Conservation (phyloP, 2,113 vertebrate genomes). For the Gymnocephalus cernua region DNA sequence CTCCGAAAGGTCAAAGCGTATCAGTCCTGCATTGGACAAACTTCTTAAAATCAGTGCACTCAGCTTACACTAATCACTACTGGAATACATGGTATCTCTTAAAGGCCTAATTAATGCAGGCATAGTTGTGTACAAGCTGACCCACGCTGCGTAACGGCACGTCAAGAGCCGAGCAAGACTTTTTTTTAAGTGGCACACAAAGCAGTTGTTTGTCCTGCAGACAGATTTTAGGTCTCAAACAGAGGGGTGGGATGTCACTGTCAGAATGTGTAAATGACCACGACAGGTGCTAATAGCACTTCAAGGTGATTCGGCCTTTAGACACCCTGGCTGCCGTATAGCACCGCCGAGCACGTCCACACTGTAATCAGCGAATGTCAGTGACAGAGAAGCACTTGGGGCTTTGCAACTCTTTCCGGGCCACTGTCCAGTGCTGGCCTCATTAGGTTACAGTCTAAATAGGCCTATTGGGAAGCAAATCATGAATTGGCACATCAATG, state of each 20-base stretch:
- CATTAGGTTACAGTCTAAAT: slow-evolving; percentile 20
- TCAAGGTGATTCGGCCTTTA: slow-evolving; percentile 72
- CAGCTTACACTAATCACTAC: neutral
- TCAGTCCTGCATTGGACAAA: slow-evolving; percentile 13
- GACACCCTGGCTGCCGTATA: slow-evolving; percentile 45
- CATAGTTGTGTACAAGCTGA: slow-evolving; percentile 35
- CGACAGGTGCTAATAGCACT: slow-evolving; percentile 71
- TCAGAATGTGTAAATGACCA: slow-evolving; percentile 61
- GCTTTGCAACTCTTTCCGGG: slow-evolving; percentile 51
- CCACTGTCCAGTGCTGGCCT: slow-evolving; percentile 29
- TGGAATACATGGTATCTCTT: neutral
- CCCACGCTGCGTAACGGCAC: neutral
- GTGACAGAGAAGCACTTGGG: slow-evolving; percentile 19
- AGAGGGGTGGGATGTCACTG: slow-evolving; percentile 22
- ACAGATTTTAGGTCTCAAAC: slow-evolving; percentile 46
- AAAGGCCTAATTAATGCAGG: neutral
- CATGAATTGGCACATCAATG: neutral
- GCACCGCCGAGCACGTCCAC: slow-evolving; percentile 51
- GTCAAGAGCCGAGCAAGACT: slow-evolving; percentile 11
- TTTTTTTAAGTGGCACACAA: slow-evolving; percentile 40
- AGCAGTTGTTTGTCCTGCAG: slow-evolving; percentile 61
- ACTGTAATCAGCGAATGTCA: slow-evolving; percentile 55
- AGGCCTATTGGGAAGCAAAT: slow-evolving; percentile 7
- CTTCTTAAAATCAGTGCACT: slow-evolving; percentile 16
- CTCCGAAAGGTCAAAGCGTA: slow-evolving; percentile 27